phyloP scores from a whole-genome alignment of 2,888 invertebrate genomes.

The Caenorhabditis sp. region DNA sequence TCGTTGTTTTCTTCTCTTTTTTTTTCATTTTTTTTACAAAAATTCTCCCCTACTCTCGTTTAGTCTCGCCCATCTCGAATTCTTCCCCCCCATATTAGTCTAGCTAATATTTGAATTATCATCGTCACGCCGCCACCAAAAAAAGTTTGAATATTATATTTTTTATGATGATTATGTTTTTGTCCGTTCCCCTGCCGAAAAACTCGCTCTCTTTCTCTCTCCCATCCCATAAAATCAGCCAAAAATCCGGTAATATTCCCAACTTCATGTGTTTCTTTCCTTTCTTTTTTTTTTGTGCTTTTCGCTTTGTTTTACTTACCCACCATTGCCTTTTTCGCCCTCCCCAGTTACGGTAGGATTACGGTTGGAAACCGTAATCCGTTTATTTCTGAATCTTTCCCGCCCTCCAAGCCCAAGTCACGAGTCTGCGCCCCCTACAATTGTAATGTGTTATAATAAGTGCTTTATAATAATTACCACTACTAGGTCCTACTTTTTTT shows the following conservation, averaged over 20 bases:
- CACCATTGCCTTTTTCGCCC: not conserved
- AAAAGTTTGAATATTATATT: no score
- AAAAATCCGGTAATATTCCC: constrained; percentile 22
- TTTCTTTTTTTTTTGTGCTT: not conserved
- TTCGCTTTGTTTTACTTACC: constrained; percentile 44
- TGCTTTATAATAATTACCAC: constrained; percentile 31
- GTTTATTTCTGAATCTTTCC: no score
- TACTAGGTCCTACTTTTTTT: not conserved
- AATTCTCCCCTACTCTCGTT: no score
- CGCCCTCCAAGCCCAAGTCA: no score
- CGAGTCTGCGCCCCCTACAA: no score
- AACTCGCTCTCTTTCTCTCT: constrained; percentile 15
- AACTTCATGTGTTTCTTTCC: not conserved
- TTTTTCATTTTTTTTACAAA: not conserved
- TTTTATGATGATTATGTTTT: constrained; percentile 30
- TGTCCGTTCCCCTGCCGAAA: not conserved
- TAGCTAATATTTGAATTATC: no score
- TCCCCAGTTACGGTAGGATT: not conserved
- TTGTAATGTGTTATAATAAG: constrained; percentile 12
- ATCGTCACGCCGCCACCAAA: no score
- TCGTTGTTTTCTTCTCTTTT: not conserved
- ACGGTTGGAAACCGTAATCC: not conserved
- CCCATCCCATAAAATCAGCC: no score
- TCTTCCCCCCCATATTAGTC: no score
- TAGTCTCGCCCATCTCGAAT: no score